Evolutionary conservation across 2,113 vertebrate species (phyloP), one percentile per base, ranked within the genome.

Genomic region (Pitta sordida): DNA sequence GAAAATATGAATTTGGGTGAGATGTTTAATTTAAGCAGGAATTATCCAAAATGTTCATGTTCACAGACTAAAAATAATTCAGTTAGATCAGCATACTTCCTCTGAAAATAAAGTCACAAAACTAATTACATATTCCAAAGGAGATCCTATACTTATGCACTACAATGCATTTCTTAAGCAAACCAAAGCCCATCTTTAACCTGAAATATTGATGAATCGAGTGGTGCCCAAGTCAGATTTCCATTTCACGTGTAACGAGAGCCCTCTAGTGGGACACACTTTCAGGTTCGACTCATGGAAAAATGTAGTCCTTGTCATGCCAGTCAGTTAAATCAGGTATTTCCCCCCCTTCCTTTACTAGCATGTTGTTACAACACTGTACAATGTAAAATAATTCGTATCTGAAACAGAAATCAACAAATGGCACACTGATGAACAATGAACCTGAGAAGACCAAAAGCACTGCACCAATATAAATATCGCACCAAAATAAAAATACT

Each of bases 241-340:
- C 65, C 44, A 29, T 97, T 96, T 59, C 43, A 49, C 5, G 94
- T 87, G 97, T 68, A 86, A 67, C 79, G 95, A 95, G 93, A 88
- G 97, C 97, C 97, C 97, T 97, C 98, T 97, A 49, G 97, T 96
- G 98, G 97, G 95, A 64, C 10, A 21, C 16, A 8, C 55, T 51
- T 56, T 18, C 24, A 48, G 43, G 27, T 5, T 30, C 8, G 0
- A 11, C 15, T 55, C 13, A 0, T 1, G 21, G 24, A 13, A 43
- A 29, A 23, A 30, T 13, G 15, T 3, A 27, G 7, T 21, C 29
- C 16, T 11, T 7, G 21, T 7, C 34, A 3, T 5, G 4, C 13
- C 21, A 27, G 15, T 9, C 55, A 22, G 21, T 39, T 44, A 24
- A 15, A 76, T 8, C 32, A 10, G 6, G 5, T 26, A 0, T n/a